Evolutionary conservation across 2,113 vertebrate species (phyloP).

Genomic region (Platysternon megacephalum): DNA sequence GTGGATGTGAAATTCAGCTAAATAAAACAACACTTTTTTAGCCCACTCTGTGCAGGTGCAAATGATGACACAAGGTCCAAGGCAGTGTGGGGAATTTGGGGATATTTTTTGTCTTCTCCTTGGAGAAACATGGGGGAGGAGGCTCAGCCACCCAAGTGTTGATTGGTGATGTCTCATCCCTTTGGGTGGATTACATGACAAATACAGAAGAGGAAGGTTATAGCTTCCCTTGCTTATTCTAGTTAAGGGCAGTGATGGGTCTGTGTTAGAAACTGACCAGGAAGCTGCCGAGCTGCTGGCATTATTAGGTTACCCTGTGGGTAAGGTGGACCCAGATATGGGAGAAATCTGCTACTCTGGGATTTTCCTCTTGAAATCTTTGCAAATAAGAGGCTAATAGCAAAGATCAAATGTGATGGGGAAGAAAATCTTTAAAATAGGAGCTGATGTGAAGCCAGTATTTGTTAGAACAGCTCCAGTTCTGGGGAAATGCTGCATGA

Average conservation of each 20-base stretch:
- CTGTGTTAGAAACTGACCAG: not conserved
- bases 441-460: not conserved
- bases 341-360: not conserved
- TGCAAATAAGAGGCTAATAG: not conserved
- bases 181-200: not conserved
- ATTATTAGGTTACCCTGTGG: not conserved
- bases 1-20: not conserved
- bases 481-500: not conserved
- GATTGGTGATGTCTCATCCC: not conserved
- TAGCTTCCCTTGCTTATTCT: conserved; percentile 8
- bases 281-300: not conserved
- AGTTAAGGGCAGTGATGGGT: not conserved
- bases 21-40: not conserved
- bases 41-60: not conserved
- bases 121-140: not conserved
- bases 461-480: not conserved
- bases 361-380: not conserved
- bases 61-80: not conserved
- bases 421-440: conserved; percentile 23
- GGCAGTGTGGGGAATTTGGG: not conserved
- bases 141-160: not conserved
- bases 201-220: not conserved
- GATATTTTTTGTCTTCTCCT: conserved; percentile 8
- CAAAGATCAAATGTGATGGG: not conserved
- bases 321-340: not conserved